Evolutionary conservation across 1,140 invertebrate genomes (phyloP).

Genomic region (Caenorhabditis elegans): WBcel235 BX284602.5:13612001-13612500

Average conservation of each 20-base stretch:
- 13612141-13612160: background rate
- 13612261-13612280: conserved; percentile 23
- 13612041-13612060: background rate
- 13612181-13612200: conserved; percentile 32
- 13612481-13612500: too few species aligned
- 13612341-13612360: too few species aligned
- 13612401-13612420: too few species aligned
- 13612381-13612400: too few species aligned
- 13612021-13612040: background rate
- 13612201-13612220: conserved; percentile 8
- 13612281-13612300: background rate
- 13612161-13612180: conserved; percentile 19
- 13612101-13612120: background rate
- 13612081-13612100: background rate
- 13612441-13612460: too few species aligned
- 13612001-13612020: background rate
- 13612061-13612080: background rate
- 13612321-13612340: background rate
- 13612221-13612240: conserved; percentile 30
- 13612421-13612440: too few species aligned
- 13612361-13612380: too few species aligned
- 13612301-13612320: conserved; percentile 15
- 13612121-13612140: background rate
- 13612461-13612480: too few species aligned
- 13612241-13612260: conserved; percentile 22